These are phyloP conservation scores for Cichladusa arquata DNA, from an alignment of 2,113 vertebrate genomes.

Conservation along the genomic window DNA sequence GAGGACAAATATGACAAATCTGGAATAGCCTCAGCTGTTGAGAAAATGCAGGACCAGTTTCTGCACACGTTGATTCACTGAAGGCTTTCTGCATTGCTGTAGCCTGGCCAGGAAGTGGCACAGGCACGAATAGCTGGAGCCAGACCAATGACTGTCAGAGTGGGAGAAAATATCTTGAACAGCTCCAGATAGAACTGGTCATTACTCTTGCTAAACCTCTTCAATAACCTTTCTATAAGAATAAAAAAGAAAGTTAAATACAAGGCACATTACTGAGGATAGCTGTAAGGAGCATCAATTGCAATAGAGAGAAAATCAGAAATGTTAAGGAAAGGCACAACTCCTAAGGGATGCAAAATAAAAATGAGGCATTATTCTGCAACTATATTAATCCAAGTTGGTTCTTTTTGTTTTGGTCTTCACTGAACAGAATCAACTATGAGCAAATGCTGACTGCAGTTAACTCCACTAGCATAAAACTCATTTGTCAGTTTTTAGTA, in stretches of 20 bases:
- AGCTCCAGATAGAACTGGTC: neutral
- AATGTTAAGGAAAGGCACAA: neutral
- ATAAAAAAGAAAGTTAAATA: neutral
- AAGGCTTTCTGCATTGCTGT: neutral
- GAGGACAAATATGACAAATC: neutral
- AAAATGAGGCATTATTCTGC: neutral
- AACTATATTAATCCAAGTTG: neutral
- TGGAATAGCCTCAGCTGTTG: neutral
- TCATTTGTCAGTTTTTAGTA: neutral
- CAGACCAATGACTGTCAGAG: neutral
- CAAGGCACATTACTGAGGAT: neutral
- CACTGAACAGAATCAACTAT: neutral
- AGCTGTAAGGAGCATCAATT: neutral
- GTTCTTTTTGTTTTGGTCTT: neutral
- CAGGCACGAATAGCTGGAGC: neutral
- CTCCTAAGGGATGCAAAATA: neutral
- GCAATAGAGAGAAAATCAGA: neutral
- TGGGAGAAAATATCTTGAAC: neutral
- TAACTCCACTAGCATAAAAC: neutral
- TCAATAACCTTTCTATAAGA: neutral
- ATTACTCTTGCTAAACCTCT: neutral
- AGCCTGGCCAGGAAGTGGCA: neutral
- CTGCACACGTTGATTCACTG: neutral
- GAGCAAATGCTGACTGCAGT: neutral
- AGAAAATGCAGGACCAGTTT: conserved; percentile 13